phyloP scores from a whole-genome alignment of 2,888 invertebrate genomes.

The Synanthedon andrenaeformis region DNA sequence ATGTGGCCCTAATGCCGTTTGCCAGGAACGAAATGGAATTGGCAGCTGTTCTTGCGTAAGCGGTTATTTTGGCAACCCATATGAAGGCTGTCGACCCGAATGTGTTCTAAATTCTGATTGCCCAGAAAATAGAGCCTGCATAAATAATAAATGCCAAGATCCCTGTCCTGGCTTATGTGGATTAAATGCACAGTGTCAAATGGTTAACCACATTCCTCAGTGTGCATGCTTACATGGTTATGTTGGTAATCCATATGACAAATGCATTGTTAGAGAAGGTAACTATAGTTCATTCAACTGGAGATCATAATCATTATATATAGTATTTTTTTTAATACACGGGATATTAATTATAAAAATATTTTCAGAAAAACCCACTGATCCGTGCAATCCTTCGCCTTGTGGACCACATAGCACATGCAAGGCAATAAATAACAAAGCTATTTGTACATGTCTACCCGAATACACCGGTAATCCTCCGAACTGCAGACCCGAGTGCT shows the following conservation, averaged over 20 bases:
- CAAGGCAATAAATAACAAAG: constrained; percentile 71
- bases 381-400: constrained; percentile 82
- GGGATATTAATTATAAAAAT: neutral
- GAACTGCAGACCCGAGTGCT: constrained; percentile 83
- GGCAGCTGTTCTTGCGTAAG: constrained; percentile 78
- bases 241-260: constrained; percentile 78
- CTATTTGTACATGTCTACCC: constrained; percentile 77
- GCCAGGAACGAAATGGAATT: constrained; percentile 74
- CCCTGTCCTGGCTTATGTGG: constrained; percentile 85
- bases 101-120: constrained; percentile 78
- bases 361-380: constrained; percentile 45
- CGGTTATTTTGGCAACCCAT: constrained; percentile 78
- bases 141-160: constrained; percentile 76
- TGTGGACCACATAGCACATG: constrained; percentile 85
- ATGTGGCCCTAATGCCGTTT: constrained; percentile 76
- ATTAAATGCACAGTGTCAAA: constrained; percentile 78
- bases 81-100: constrained; percentile 78
- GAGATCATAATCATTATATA: neutral
- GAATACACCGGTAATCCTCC: constrained; percentile 80
- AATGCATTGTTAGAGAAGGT: constrained; percentile 48
- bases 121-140: constrained; percentile 73
- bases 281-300: constrained; percentile 6
- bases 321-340: neutral
- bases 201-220: constrained; percentile 80
- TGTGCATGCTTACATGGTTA: constrained; percentile 77